Evolutionary conservation across 2,888 invertebrate genomes (phyloP).

Genomic region (Unio delphinus): DNA sequence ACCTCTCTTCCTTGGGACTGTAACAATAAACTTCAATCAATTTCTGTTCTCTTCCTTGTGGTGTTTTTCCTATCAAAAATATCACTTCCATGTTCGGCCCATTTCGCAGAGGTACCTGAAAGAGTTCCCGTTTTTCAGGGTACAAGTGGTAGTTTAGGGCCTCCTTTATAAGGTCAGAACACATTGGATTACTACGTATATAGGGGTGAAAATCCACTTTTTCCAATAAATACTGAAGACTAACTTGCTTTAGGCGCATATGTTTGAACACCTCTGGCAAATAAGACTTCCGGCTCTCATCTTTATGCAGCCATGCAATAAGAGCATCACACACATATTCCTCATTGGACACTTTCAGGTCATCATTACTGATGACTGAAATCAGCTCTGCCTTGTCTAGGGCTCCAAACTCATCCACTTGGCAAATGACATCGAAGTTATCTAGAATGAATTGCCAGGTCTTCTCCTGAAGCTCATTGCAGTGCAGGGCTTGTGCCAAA

Average conservation of each 20-base stretch:
- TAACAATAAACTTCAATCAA: slow-evolving; percentile 38
- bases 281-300: slow-evolving; percentile 23
- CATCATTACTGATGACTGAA: slow-evolving; percentile 31
- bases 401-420: slow-evolving; percentile 34
- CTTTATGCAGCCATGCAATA: slow-evolving; percentile 42
- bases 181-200: slow-evolving; percentile 25
- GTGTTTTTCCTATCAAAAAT: slow-evolving; percentile 37
- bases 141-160: slow-evolving; percentile 35
- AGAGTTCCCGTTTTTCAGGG: slow-evolving; percentile 31
- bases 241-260: slow-evolving; percentile 35
- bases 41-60: slow-evolving; percentile 36
- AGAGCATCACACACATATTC: slow-evolving; percentile 43
- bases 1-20: slow-evolving; percentile 29
- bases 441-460: slow-evolving; percentile 37
- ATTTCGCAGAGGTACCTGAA: slow-evolving; percentile 24
- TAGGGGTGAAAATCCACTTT: slow-evolving; percentile 35
- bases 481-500: slow-evolving; percentile 32
- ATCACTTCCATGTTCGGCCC: slow-evolving; percentile 37
- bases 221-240: slow-evolving; percentile 39
- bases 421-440: slow-evolving; percentile 39
- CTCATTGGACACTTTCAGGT: slow-evolving; percentile 38
- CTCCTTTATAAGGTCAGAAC: slow-evolving; percentile 30
- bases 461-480: slow-evolving; percentile 31
- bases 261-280: slow-evolving; percentile 40
- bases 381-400: slow-evolving; percentile 48